Evolutionary conservation across 2,888 invertebrate genomes (phyloP).

Genomic region (Chymomyza caudatula): DNA sequence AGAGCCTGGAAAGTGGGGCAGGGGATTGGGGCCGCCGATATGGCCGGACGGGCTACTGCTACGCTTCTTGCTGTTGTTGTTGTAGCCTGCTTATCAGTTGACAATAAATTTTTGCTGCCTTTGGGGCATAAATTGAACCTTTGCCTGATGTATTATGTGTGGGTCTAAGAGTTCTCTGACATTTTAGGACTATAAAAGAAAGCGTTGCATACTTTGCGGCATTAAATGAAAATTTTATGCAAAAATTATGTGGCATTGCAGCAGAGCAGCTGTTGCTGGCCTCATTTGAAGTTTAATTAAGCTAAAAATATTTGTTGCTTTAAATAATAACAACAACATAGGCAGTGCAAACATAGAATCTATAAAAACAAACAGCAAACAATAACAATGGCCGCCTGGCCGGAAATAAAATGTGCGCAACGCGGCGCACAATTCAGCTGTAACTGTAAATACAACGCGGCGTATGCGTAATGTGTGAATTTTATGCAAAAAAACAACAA

Average conservation of each 20-base stretch:
- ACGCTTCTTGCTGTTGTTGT: conserved; percentile 37
- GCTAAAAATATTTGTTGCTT: conserved; percentile 71
- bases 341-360: conserved; percentile 52
- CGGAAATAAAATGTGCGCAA: conserved; percentile 60
- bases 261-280: conserved; percentile 40
- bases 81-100: conserved; percentile 68
- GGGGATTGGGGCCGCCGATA: not conserved
- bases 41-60: conserved; percentile 6
- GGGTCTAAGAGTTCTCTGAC: not conserved
- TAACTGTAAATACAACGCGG: conserved; percentile 69
- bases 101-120: conserved; percentile 71
- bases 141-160: conserved; percentile 38
- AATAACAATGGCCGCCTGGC: conserved; percentile 36
- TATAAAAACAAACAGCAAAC: conserved; percentile 55
- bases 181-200: conserved; percentile 33
- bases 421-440: conserved; percentile 28
- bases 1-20: no score
- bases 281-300: conserved; percentile 72
- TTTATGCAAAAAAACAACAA: conserved; percentile 60
- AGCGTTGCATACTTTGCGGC: conserved; percentile 63
- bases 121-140: conserved; percentile 65
- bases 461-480: conserved; percentile 71
- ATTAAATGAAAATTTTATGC: conserved; percentile 68
- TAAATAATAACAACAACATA: conserved; percentile 34
- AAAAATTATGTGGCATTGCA: conserved; percentile 64